Percentiles rank a stretch among this genome's conserved stretches.
These are phyloP conservation scores for Mustelus asterias DNA, from an alignment of 2,113 vertebrate species.

Conservation along the genomic window DNA sequence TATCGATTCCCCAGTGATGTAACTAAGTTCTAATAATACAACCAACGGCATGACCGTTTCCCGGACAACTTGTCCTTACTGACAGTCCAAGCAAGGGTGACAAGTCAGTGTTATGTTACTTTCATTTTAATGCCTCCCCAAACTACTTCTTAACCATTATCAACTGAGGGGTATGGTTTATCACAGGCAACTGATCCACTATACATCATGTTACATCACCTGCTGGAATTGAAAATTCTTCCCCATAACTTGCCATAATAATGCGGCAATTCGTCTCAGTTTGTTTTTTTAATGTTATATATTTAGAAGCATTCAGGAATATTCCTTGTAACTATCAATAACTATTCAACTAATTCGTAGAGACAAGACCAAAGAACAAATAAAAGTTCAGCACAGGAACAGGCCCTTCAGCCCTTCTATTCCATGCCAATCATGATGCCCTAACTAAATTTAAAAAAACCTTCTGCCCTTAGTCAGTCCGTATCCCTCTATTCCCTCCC, in stretches of 20 bases:
- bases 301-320: not conserved
- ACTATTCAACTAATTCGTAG: not conserved
- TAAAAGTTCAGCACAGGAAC: too few species aligned
- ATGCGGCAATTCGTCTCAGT: not conserved
- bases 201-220: not conserved
- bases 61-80: not conserved
- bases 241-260: not conserved
- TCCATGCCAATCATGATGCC: too few species aligned
- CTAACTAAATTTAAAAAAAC: too few species aligned
- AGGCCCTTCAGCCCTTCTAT: too few species aligned
- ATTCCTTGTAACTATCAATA: not conserved
- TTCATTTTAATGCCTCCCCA: not conserved
- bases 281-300: not conserved
- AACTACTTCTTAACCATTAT: not conserved
- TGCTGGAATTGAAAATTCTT: not conserved
- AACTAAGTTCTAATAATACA: not conserved
- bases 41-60: not conserved
- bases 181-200: not conserved
- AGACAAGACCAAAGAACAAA: not conserved
- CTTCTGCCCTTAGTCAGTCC: too few species aligned
- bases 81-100: not conserved
- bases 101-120: not conserved
- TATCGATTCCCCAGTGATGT: not conserved
- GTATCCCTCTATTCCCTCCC: too few species aligned
- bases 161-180: not conserved